Base-by-base conservation (phyloP, 2,797 vertebrate species). In the Protonibea diacanthus region DNA sequence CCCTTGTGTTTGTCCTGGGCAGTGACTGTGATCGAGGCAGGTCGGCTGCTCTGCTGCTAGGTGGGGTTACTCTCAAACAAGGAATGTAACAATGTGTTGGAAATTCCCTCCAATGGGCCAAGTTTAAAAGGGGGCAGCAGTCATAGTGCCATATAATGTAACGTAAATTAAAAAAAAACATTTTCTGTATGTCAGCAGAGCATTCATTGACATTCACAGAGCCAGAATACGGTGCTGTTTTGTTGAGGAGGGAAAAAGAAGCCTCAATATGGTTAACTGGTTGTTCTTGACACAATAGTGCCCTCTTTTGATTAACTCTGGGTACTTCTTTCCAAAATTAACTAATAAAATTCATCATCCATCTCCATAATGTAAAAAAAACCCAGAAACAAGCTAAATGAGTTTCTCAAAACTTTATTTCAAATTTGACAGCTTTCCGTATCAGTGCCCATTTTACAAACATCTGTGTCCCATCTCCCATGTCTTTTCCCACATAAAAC, bases 371-470 rank as follows among this genome's bases (percentile, higher is more conserved):
- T 58, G 6, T 51, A 1, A 65, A 49, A 33, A 38, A 29, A 6
- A 9, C 7, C 7, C 25, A 61, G 33, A 38, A 76, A 49, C 25
- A 61, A 27, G 20, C 23, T n/a, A 20, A 73, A 52, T 56, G 10
- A 72, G 27, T 88, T 88, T 89, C 62, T 83, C 79, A 83, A 86
- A 80, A 64, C 77, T 93, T 95, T 94, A 92, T 93, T 94, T 91
- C 80, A 92, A 92, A 90, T 90, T 88, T 83, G 80, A 89, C 82
- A 80, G 38, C 56, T 73, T 86, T 80, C 52, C 83, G 78, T 76
- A 78, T 77, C 61, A 81, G 85, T 80, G 83, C 85, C 85, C 89
- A 82, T 81, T 83, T 77, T 29, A 86, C 76, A 51, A 77, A 77
- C 29, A 66, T 53, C 49, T 25, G 59, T 85, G 81, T 81, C 58